phyloP scores from a whole-genome alignment of 2,888 invertebrate genomes.

The Caenorhabditis becei region DNA sequence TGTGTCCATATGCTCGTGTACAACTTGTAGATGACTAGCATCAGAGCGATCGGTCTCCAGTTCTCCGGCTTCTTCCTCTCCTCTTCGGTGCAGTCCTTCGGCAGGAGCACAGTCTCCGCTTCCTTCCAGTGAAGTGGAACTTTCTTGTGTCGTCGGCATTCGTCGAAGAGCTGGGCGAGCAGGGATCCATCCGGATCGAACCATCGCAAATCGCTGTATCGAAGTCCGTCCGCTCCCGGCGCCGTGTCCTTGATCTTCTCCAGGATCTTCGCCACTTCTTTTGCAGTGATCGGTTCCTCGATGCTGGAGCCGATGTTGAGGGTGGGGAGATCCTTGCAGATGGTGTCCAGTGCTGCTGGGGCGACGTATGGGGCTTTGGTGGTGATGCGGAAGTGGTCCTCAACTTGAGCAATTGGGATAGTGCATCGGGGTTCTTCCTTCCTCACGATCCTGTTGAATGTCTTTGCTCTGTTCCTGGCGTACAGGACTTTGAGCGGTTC shows the following conservation, averaged over 20 bases:
- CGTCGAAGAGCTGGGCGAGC: neutral
- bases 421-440: too few relatives aligned
- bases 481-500: too few relatives aligned
- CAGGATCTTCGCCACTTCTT: neutral
- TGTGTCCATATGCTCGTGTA: slow-evolving; percentile 5
- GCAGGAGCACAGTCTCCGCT: slow-evolving; percentile 3
- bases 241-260: slow-evolving; percentile 10
- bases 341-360: too few relatives aligned
- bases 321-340: too few relatives aligned
- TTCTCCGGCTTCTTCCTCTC: slow-evolving; percentile 3
- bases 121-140: slow-evolving; percentile 13
- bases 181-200: slow-evolving; percentile 1
- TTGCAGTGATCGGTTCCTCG: neutral
- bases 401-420: too few relatives aligned
- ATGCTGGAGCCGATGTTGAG: neutral
- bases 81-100: slow-evolving; percentile 5
- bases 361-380: too few relatives aligned
- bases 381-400: too few relatives aligned
- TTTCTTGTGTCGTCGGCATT: neutral
- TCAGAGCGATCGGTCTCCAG: slow-evolving; percentile 8
- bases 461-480: too few relatives aligned
- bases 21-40: slow-evolving; percentile 5
- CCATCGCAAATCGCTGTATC: slow-evolving; percentile 9
- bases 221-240: slow-evolving; percentile 6
- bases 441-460: too few relatives aligned